Base-by-base conservation (phyloP, 2,797 vertebrate genomes). In the Bradypus variegatus region DNA sequence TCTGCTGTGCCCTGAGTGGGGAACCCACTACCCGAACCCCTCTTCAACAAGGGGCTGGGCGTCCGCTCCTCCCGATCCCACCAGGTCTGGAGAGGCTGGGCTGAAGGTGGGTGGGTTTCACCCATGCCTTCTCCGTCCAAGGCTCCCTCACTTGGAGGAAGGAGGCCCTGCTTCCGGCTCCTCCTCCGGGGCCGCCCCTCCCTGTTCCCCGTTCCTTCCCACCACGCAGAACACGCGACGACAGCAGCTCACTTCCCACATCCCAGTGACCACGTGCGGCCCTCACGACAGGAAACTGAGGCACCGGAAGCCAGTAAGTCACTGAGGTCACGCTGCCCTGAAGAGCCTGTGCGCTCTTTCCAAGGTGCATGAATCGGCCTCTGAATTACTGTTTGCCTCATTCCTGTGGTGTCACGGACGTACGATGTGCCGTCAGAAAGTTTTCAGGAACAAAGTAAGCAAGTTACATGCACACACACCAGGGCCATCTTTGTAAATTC, bases 381-480 rank as follows among this genome's bases (percentile, higher is more conserved):
- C 80, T 67, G 50, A 65, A 50, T 86, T 67, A 89, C 77, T 53
- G 72, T 53, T 76, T 33, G 13, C 31, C 8, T 83, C 2, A 13
- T 48, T 89, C 5, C 27, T 82, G 21, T 41, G 79, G 81, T 75
- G 50, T 33, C 75, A 72, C 41, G 76, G 89, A 94, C 93, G 13
- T 83, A 81, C 94, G 69, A 75, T n/a, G 9, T 80, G 18, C 11
- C 82, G 48, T 84, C 45, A 72, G 92, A 55, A 15, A 65, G 69
- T 78, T 89, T 93, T 85, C 64, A 87, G 53, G 19, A 81, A 81
- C 70, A 88, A 81, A 93, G 50, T 67, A 84, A 92, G 33, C 55
- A 62, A 80, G 90, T 92, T 90, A 62, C 92, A 31, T 70, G 5
- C 65, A 67, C 38, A 79, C 88, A 69, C 18, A 88, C 11, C 31